These are phyloP conservation scores for Rhagonycha lutea DNA, from an alignment of 2,888 invertebrate genomes.

Conservation along the genomic window DNA sequence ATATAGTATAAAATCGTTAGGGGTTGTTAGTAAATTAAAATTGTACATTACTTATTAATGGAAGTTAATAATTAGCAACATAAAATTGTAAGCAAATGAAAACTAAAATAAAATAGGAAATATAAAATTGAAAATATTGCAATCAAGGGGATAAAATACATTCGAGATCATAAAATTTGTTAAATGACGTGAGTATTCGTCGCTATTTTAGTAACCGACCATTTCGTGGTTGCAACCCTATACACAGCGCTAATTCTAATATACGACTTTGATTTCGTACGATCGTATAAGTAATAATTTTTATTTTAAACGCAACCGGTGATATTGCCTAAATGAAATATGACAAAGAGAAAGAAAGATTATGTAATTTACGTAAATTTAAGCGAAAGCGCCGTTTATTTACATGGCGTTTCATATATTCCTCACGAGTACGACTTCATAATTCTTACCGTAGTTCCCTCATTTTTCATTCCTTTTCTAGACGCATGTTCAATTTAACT, in stretches of 20 bases:
- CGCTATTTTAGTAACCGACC: conserved; percentile 52
- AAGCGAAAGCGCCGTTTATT: conserved; percentile 6
- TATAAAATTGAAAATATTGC: conserved; percentile 30
- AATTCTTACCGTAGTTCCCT: conserved; percentile 27
- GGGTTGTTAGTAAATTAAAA: too few relatives aligned
- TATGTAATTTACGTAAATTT: neutral
- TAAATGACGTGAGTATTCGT: conserved; percentile 53
- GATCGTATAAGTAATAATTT: conserved; percentile 33
- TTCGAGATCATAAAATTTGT: conserved; percentile 49
- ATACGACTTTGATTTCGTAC: conserved; percentile 53
- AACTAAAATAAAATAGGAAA: neutral
- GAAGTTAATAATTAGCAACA: neutral
- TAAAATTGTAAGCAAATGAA: neutral
- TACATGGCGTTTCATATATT: conserved; percentile 22
- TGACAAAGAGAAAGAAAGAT: conserved; percentile 1
- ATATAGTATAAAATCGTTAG: too few relatives aligned
- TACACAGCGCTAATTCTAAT: conserved; percentile 52
- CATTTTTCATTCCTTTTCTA: conserved; percentile 38
- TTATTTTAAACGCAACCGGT: conserved; percentile 36
- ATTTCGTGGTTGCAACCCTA: conserved; percentile 50
- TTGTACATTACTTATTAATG: too few relatives aligned
- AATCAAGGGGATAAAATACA: conserved; percentile 48
- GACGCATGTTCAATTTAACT: conserved; percentile 38
- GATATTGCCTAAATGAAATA: conserved; percentile 29
- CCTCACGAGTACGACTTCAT: conserved; percentile 23